Evolutionary conservation across 2,797 vertebrate genomes (phyloP).

Genomic region (Nasua narica): DNA sequence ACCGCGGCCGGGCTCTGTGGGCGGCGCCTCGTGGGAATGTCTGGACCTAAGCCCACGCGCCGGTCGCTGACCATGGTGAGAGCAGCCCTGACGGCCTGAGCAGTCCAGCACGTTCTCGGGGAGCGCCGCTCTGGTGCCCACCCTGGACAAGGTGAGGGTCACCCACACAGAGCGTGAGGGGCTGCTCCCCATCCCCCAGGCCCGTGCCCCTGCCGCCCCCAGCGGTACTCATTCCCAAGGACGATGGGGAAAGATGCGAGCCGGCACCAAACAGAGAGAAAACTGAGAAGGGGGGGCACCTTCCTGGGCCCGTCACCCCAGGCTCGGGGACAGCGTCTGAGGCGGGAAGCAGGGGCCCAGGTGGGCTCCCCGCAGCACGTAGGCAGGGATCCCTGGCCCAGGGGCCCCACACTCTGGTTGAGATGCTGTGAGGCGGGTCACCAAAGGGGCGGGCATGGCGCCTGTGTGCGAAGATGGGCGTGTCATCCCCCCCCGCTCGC

Average conservation of each 20-base stretch:
- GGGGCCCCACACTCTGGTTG: fast-evolving
- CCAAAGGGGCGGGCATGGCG: neutral
- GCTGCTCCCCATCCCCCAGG: neutral
- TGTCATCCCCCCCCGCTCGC: neutral
- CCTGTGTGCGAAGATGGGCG: neutral
- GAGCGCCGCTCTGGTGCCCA: fast-evolving
- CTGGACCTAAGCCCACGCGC: neutral
- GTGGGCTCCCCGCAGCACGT: neutral
- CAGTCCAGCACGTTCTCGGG: neutral
- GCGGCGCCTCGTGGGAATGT: fast-evolving
- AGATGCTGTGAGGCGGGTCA: neutral
- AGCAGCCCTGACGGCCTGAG: fast-evolving
- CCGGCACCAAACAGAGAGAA: fast-evolving
- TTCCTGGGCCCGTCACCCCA: neutral
- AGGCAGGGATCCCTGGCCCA: neutral
- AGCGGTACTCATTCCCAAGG: too few species aligned
- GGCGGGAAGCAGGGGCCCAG: fast-evolving
- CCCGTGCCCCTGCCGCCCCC: fast-evolving
- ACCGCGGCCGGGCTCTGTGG: neutral
- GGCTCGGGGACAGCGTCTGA: neutral
- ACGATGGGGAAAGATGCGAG: neutral
- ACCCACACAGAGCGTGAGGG: neutral
- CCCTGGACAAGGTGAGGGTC: neutral
- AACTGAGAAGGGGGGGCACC: neutral
- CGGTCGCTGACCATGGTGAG: fast-evolving